phyloP scores from a whole-genome alignment of 2,888 invertebrate genomes.

The Sinhomidia bicolor region DNA sequence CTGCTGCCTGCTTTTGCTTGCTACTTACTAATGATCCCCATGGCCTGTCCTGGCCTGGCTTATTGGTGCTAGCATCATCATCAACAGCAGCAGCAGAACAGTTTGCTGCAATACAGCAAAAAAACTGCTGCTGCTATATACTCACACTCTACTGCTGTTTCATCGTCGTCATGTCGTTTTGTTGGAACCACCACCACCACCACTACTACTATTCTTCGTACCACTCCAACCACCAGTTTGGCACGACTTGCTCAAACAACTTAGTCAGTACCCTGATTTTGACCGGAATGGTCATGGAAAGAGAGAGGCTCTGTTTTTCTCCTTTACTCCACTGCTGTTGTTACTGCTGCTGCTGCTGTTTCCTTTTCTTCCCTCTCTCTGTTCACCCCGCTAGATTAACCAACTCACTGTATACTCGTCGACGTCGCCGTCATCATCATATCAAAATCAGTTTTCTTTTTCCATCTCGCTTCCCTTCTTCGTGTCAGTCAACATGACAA shows the following conservation, averaged over 20 bases:
- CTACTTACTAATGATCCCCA: constrained; percentile 72
- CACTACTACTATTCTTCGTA: constrained; percentile 31
- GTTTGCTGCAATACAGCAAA: constrained; percentile 73
- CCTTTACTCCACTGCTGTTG: neutral
- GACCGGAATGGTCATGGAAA: constrained; percentile 73
- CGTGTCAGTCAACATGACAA: constrained; percentile 54
- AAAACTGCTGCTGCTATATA: constrained; percentile 28
- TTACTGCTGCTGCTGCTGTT: neutral
- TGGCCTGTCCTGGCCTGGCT: constrained; percentile 68
- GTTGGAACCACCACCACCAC: constrained; percentile 68
- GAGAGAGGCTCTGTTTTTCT: constrained; percentile 20
- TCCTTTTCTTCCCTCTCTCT: constrained; percentile 39
- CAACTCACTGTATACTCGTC: neutral
- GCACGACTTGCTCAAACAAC: constrained; percentile 56
- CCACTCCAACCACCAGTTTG: constrained; percentile 72
- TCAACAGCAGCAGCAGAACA: constrained; percentile 24
- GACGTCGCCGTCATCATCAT: constrained; percentile 4
- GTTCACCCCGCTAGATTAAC: constrained; percentile 60
- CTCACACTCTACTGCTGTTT: constrained; percentile 39
- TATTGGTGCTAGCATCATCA: constrained; percentile 40
- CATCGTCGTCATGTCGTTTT: constrained; percentile 40
- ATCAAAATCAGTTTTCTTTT: constrained; percentile 36
- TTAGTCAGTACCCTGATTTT: constrained; percentile 74
- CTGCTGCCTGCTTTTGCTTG: neutral
- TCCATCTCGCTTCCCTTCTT: neutral